Evolutionary conservation across 2,888 invertebrate genomes (phyloP), one percentile per base, ranked within the genome.

Genomic region (Aricia artaxerxes): DNA sequence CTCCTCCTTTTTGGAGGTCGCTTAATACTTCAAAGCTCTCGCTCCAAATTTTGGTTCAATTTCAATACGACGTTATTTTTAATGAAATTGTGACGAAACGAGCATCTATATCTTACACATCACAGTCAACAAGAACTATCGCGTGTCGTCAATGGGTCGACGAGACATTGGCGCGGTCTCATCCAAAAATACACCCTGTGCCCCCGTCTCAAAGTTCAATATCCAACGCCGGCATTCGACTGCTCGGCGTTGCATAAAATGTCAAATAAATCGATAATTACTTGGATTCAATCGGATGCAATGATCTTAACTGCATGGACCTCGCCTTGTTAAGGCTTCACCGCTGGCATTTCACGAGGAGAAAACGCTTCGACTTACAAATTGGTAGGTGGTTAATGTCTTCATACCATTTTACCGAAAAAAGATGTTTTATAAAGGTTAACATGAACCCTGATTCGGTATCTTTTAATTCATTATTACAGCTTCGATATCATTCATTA

Each of bases 181-280:
- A 69, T 38, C 4, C 69, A 0, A 69, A 44, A 73, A n/a, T 44
- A 24, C 16, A n/a, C 38, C 73, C n/a, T 73, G 44, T n/a, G 44
- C 44, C 24, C n/a, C 4, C 2, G 4, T 4, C 9, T 1, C 9
- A 38, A 40, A 7, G 73, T 73, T 4, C 40, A 44, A 44, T 44
- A 40, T 44, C n/a, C 40, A 24, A 44, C 16, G 40, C 44, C 44
- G 44, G 40, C 73, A 44, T 24, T 44, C 24, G 24, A 40, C 2
- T 40, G 73, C 73, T 73, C 44, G 24, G n/a, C 44, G 73, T 73
- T 73, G 73, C 44, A 44, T 73, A 73, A 73, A 73, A 44, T 73
- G 73, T 73, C 73, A 73, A 73, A 73, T 44, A 44, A 40, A 73
- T 44, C 40, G 40, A 73, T 73, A 73, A 73, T 44, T 24, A 73